Base-by-base conservation (phyloP, 2,888 invertebrate species). In the Pseudoips prasinana region DNA sequence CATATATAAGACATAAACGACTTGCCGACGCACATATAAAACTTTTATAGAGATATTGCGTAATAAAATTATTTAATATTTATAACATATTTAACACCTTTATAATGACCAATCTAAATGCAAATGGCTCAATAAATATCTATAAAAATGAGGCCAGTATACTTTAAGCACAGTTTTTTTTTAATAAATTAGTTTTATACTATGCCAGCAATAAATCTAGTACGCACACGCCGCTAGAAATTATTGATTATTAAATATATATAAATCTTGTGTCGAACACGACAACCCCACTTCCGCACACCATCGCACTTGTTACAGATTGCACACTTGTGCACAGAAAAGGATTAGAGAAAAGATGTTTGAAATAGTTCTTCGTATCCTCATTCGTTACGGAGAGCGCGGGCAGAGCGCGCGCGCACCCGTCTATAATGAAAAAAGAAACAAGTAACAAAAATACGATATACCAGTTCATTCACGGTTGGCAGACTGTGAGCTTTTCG, bases 321-420 rank as follows among this genome's bases (percentile, higher is more conserved):
- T 50, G 61, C 79, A 75, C 80, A 82, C 78, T 70, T 65, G 67
- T 65, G 67, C 63, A 70, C 73, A 74, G 78, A 72, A 81, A 82
- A 82, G 82, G 81, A 81, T 82, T 82, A 83, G 82, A 83, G 82
- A 79, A 81, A 81, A 84, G 77, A 82, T 82, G 70, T 79, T 85
- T 85, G 85, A 81, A 85, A 85, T 83, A 85, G 83, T 85, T 85
- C 82, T 84, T 70, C 58, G 73, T 50, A 76, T 78, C 75, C 77
- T 83, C 87, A 88, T 85, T 88, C 86, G 87, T 66, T 62, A 82
- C 67, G 64, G 74, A 67, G 87, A 65, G 57, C 65, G 77, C 83
- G 77, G 58, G 59, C 66, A 41, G 80, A 65, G 76, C 84, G 84
- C 82, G 76, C 86, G 84, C 74, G 65, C 58, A 55, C 45, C 27